Evolutionary conservation across 2,113 vertebrate species (phyloP).

Genomic region (Eubucco bourcierii): DNA sequence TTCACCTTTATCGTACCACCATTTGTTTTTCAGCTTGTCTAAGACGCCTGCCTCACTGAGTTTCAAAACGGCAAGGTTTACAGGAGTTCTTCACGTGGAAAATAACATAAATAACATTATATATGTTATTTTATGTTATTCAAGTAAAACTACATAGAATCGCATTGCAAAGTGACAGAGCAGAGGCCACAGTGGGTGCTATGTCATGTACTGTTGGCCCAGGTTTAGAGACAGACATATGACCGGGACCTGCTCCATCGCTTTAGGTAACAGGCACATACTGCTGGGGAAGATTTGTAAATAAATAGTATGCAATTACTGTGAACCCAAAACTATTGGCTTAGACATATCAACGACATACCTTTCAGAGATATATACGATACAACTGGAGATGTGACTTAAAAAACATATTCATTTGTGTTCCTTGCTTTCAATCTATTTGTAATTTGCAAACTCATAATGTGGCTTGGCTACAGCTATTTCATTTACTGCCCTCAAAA

Average conservation of each 20-base stretch:
- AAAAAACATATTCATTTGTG: background rate
- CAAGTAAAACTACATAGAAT: slow-evolving; percentile 96
- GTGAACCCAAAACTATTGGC: slow-evolving; percentile 91
- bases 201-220: slow-evolving; percentile 86
- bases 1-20: slow-evolving; percentile 99
- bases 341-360: background rate
- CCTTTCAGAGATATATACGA: background rate
- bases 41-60: slow-evolving; percentile 99
- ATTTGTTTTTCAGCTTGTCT: slow-evolving; percentile 99
- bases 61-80: slow-evolving; percentile 99
- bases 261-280: slow-evolving; percentile 94
- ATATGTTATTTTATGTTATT: slow-evolving; percentile 99
- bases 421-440: slow-evolving; percentile 30
- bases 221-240: slow-evolving; percentile 88
- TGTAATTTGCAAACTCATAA: slow-evolving; percentile 12
- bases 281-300: slow-evolving; percentile 85
- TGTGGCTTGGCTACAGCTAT: slow-evolving; percentile 20
- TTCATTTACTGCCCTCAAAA: slow-evolving; percentile 43
- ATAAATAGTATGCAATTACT: slow-evolving; percentile 87
- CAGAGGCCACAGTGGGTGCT: slow-evolving; percentile 89
- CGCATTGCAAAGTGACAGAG: slow-evolving; percentile 95
- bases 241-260: slow-evolving; percentile 96
- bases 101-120: slow-evolving; percentile 99
- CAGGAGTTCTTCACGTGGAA: slow-evolving; percentile 99
- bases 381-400: background rate